These are phyloP conservation scores for Champsocephalus esox DNA, from an alignment of 2,797 vertebrate species.

Conservation along the genomic window DNA sequence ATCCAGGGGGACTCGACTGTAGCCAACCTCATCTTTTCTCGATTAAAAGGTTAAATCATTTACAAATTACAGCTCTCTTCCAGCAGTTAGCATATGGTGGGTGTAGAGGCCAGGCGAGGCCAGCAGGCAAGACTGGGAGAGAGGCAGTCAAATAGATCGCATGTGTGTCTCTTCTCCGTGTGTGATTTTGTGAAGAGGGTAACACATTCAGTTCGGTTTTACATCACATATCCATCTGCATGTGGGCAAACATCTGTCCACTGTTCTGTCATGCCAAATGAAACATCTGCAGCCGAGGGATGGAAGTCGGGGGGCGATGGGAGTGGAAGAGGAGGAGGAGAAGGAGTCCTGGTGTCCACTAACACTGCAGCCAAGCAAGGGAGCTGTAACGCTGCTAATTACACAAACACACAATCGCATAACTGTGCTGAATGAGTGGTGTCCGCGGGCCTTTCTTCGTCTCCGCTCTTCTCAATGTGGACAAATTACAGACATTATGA, in stretches of 20 bases:
- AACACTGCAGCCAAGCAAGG: constrained; percentile 42
- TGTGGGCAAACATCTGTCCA: constrained; percentile 59
- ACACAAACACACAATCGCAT: constrained; percentile 22
- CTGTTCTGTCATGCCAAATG: constrained; percentile 45
- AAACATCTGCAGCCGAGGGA: constrained; percentile 60
- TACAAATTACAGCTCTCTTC: constrained; percentile 74
- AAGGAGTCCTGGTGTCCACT: constrained; percentile 33
- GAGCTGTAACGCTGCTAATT: constrained; percentile 64
- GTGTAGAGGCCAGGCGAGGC: constrained; percentile 57
- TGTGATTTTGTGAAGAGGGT: constrained; percentile 9
- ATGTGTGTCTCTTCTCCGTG: constrained; percentile 12
- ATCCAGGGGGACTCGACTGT: constrained; percentile 62
- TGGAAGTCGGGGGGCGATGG: constrained; percentile 3
- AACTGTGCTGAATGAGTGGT: constrained; percentile 47
- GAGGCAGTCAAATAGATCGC: constrained; percentile 32
- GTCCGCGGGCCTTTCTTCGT: constrained; percentile 59
- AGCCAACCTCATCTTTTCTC: constrained; percentile 69
- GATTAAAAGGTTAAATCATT: constrained; percentile 79
- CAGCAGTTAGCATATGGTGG: constrained; percentile 72
- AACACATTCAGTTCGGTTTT: constrained; percentile 14
- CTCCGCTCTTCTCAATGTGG: constrained; percentile 55
- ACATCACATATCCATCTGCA: constrained; percentile 29
- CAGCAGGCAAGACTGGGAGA: constrained; percentile 55
- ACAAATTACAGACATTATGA: constrained; percentile 78
- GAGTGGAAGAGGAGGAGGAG: constrained; percentile 8